Conservation (phyloP, 2,113 vertebrate species). For the Halcyon malimbica region DNA sequence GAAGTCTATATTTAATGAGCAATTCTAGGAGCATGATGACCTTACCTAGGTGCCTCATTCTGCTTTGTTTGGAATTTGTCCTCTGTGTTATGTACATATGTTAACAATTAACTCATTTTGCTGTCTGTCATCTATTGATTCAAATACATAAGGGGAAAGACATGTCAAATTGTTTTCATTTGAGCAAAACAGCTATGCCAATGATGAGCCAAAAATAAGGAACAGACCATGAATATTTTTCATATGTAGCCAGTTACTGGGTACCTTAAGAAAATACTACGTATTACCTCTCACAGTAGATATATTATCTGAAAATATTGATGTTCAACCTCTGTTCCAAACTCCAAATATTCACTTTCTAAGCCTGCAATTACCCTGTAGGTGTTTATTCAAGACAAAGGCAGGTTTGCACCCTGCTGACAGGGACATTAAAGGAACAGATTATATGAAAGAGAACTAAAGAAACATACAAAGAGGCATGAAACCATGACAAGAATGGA, state of each 20-base stretch:
- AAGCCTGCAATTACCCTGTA: fast-evolving
- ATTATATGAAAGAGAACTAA: not conserved
- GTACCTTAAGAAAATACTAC: not conserved
- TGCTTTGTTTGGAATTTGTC: conserved; percentile 30
- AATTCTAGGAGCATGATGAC: not conserved
- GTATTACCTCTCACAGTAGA: not conserved
- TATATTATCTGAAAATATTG: not conserved
- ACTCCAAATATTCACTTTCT: not conserved
- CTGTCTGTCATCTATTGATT: not conserved
- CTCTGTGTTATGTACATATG: not conserved
- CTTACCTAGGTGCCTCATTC: not conserved
- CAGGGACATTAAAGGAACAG: not conserved
- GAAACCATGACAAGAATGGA: not conserved
- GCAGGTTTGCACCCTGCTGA: not conserved
- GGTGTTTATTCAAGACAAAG: not conserved
- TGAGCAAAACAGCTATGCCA: not conserved
- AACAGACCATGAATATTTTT: not conserved
- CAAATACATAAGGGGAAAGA: not conserved
- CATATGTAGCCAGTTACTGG: not conserved
- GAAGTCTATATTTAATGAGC: not conserved
- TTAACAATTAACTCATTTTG: conserved; percentile 51
- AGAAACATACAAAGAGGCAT: not conserved
- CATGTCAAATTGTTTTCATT: not conserved
- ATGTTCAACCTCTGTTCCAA: not conserved
- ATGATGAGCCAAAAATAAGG: not conserved